Evolutionary conservation across 2,797 vertebrate species (phyloP).

Genomic region (Sebastes minor): DNA sequence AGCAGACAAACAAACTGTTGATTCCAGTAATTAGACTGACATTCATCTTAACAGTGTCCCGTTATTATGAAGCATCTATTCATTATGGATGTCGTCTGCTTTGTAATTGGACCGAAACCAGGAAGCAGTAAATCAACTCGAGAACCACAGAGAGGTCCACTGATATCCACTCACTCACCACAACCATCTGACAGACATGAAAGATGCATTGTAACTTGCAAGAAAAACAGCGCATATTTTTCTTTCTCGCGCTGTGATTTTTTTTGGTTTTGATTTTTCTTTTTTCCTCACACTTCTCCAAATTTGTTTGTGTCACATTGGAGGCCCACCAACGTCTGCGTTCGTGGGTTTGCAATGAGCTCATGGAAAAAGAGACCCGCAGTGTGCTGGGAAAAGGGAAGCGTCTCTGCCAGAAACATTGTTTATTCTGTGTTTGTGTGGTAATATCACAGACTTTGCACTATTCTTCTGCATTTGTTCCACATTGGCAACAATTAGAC

Average conservation of each 20-base stretch:
- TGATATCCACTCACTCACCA: slow-evolving; percentile 10
- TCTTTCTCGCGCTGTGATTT: slow-evolving; percentile 47
- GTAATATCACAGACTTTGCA: slow-evolving; percentile 72
- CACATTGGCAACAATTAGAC: slow-evolving; percentile 20
- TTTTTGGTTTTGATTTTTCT: slow-evolving; percentile 54
- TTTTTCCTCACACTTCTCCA: slow-evolving; percentile 65
- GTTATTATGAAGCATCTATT: slow-evolving; percentile 25
- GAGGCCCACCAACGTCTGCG: slow-evolving; percentile 68
- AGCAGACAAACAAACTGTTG: background rate
- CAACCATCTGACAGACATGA: slow-evolving; percentile 19
- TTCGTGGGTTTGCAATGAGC: slow-evolving; percentile 77
- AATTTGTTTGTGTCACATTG: slow-evolving; percentile 74
- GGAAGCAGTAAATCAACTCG: slow-evolving; percentile 50
- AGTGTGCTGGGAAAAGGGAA: slow-evolving; percentile 72
- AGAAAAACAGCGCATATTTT: slow-evolving; percentile 28
- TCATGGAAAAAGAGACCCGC: slow-evolving; percentile 78
- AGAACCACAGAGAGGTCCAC: slow-evolving; percentile 16
- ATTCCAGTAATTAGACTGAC: background rate
- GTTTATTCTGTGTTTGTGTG: slow-evolving; percentile 70
- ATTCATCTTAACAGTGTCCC: slow-evolving; percentile 12
- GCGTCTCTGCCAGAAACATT: slow-evolving; percentile 70
- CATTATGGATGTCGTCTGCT: slow-evolving; percentile 21
- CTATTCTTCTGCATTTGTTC: slow-evolving; percentile 56
- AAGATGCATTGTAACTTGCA: slow-evolving; percentile 74
- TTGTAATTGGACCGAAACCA: slow-evolving; percentile 32